A percentile compares a stretch with the other conserved stretches of the same genome.
Evolutionary conservation across 2,888 invertebrate species (phyloP).

Genomic region (Dryomyza anilis): DNA sequence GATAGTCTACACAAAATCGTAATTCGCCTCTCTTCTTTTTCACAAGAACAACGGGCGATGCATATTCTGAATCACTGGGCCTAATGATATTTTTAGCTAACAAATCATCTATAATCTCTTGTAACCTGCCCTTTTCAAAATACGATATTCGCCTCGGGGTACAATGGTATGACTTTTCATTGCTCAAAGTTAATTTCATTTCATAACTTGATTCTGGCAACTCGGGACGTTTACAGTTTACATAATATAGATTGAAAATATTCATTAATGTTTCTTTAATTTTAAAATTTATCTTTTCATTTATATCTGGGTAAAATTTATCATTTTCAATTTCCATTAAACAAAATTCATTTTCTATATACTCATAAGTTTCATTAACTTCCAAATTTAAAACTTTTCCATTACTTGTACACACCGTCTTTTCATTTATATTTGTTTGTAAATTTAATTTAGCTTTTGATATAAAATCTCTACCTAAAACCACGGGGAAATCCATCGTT

Average conservation of each 20-base stretch:
- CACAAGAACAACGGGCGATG: slow-evolving; percentile 24
- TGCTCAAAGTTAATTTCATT: not conserved
- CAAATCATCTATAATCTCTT: slow-evolving; percentile 21
- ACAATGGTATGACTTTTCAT: not conserved
- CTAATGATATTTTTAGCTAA: slow-evolving; percentile 17
- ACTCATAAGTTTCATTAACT: slow-evolving; percentile 24
- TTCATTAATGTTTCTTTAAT: not conserved
- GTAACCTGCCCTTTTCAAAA: slow-evolving; percentile 17
- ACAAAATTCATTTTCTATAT: not conserved
- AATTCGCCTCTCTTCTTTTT: slow-evolving; percentile 4
- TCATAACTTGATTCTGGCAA: not conserved
- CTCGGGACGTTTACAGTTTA: not conserved
- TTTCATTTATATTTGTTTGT: not conserved
- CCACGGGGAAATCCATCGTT: not conserved
- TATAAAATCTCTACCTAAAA: not conserved
- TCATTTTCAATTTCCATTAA: not conserved
- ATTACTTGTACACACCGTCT: slow-evolving; percentile 28
- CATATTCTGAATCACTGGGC: slow-evolving; percentile 24
- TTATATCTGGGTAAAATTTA: not conserved
- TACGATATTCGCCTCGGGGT: slow-evolving; percentile 21
- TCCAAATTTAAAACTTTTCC: slow-evolving; percentile 30
- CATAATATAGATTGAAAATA: not conserved
- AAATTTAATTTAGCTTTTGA: not conserved
- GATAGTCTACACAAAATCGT: slow-evolving; percentile 22
- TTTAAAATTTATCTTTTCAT: not conserved